Evolutionary conservation across 2,113 vertebrate species (phyloP).

Genomic region (Bujurquina vittata): DNA sequence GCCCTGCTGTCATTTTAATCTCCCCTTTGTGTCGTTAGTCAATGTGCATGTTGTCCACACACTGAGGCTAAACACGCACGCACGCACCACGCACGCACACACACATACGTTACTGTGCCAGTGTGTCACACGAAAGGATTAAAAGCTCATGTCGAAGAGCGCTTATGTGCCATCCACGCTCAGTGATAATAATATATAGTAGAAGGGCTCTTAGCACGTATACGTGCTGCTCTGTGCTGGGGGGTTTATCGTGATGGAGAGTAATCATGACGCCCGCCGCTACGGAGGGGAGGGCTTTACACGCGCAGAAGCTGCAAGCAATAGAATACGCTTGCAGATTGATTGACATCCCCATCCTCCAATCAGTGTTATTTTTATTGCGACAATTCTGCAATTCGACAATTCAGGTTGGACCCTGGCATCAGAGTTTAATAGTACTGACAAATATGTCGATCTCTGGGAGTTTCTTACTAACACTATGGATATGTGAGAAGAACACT

Average conservation of each 20-base stretch:
- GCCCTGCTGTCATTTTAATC: constrained; percentile 56
- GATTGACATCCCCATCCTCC: constrained; percentile 30
- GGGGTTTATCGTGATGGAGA: not conserved
- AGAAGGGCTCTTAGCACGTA: not conserved
- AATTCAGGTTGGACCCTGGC: constrained; percentile 23
- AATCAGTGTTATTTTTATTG: constrained; percentile 23
- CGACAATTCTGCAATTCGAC: constrained; percentile 3
- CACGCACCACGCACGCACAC: constrained; percentile 10
- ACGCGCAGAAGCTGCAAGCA: not conserved
- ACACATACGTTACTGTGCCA: constrained; percentile 50
- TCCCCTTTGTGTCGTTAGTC: constrained; percentile 5
- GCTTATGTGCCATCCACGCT: constrained; percentile 26
- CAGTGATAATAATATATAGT: constrained; percentile 14
- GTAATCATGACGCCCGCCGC: constrained; percentile 12
- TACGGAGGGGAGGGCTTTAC: not conserved
- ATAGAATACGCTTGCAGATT: not conserved
- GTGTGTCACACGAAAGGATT: constrained; percentile 60
- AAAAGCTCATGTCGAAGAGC: constrained; percentile 43
- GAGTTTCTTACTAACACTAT: not conserved
- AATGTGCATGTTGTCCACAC: not conserved
- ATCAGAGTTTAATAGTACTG: constrained; percentile 48
- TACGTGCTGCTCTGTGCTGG: not conserved
- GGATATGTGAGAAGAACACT: not conserved
- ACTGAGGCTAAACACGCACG: not conserved
- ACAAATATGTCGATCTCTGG: constrained; percentile 54